These are phyloP conservation scores for Nibea albiflora DNA, from an alignment of 2,113 vertebrate genomes.

Conservation along the genomic window DNA sequence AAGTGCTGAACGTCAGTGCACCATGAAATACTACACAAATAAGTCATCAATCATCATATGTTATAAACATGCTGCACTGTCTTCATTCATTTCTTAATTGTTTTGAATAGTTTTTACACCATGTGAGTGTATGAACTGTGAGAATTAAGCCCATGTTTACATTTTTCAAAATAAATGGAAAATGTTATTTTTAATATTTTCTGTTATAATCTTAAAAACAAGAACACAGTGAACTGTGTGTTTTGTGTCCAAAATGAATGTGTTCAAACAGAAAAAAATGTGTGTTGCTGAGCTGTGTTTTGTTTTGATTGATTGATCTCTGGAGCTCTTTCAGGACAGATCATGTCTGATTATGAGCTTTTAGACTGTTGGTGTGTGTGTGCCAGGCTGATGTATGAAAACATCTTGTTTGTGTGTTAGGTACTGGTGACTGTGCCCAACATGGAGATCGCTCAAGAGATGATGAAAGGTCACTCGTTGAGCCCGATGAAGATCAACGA, in stretches of 20 bases:
- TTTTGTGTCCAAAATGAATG: not conserved
- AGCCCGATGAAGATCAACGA: constrained; percentile 47
- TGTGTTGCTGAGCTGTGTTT: not conserved
- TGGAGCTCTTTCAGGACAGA: not conserved
- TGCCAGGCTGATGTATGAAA: not conserved
- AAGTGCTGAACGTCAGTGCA: no score
- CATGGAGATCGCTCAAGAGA: constrained; percentile 63
- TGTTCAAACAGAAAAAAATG: not conserved
- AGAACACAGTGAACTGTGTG: no score
- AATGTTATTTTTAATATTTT: no score
- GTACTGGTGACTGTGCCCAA: constrained; percentile 67
- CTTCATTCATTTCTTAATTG: no score
- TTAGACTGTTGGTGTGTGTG: not conserved
- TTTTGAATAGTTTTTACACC: no score
- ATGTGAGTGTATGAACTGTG: no score
- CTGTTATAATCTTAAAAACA: no score
- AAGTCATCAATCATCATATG: no score
- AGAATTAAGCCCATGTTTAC: no score
- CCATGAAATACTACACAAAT: no score
- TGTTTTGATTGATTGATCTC: not conserved
- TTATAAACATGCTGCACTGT: no score
- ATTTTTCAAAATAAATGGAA: no score
- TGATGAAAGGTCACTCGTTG: constrained; percentile 65
- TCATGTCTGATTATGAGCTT: not conserved
- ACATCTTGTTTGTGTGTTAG: constrained; percentile 34